Base-by-base conservation (phyloP, 2,797 vertebrate genomes). In the Cirrhinus molitorella region DNA sequence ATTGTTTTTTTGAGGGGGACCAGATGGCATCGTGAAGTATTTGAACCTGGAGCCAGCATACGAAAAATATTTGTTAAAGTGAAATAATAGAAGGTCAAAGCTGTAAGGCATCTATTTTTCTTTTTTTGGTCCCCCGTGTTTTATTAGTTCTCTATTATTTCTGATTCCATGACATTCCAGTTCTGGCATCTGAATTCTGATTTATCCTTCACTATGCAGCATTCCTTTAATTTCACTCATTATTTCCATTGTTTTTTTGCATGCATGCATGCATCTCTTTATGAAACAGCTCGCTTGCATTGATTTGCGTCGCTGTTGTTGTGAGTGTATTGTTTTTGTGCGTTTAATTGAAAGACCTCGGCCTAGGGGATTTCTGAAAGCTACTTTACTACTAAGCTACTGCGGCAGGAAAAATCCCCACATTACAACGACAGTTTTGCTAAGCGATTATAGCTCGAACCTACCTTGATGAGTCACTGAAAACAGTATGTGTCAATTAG, bases 21-120 rank as follows among this genome's bases (percentile, higher is more conserved):
- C 87, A 84, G 83, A 88, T 88, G 84, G 73, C 43, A 79, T 81
- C 76, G 31, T 84, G 37, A 80, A 85, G 83, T 83, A 66, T 77
- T 83, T 87, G 81, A 85, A 81, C 81, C 83, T 59, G 79, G 83
- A 61, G 66, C 79, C 66, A 68, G 47, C 68, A 63, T 37, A 71
- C 75, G 72, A 77, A 63, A 73, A 2, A 28, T 28, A 61, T 67
- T 81, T 81, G 53, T 87, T 75, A 61, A 61, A 61, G 77, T 86
- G 34, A 77, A 57, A 43, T 45, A 61, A 28, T 16, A 17, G 13
- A 61, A 61, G 6, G 25, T 28, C 59, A 16, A 9, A 0, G 71
- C 73, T 61, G 12, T 17, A 76, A 43, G 59, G 53, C 13, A 63
- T 78, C 25, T 40, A 21, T 57, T 40, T 75, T n/a, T 61, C 19